A percentile compares a stretch with the other conserved stretches of the same genome.
These are phyloP conservation scores for Ceratosolen solmsi DNA, from an alignment of 1,140 invertebrate genomes.

Conservation along the genomic window DNA sequence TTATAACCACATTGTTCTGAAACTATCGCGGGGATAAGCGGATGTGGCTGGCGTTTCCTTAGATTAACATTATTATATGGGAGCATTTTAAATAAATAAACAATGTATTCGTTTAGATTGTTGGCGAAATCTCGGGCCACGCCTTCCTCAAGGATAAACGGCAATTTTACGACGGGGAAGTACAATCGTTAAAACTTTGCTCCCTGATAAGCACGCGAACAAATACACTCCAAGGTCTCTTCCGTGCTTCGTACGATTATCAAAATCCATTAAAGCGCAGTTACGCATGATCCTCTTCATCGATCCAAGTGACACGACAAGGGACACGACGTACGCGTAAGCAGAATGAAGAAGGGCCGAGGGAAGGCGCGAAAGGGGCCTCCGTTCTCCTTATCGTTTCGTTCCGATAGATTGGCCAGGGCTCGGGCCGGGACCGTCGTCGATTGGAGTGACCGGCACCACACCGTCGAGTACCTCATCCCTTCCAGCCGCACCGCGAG, in stretches of 20 bases:
- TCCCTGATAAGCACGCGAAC: background rate
- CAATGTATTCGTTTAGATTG: background rate
- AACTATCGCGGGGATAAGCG: background rate
- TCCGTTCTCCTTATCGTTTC: background rate
- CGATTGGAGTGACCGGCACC: background rate
- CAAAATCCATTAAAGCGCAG: background rate
- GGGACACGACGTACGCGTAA: background rate
- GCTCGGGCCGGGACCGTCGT: background rate
- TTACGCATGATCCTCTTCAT: background rate
- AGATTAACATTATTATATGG: background rate
- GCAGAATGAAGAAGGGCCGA: background rate
- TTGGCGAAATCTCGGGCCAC: background rate
- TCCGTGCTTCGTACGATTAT: background rate
- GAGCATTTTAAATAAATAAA: background rate
- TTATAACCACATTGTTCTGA: constrained; percentile 9
- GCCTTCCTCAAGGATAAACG: background rate
- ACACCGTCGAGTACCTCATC: background rate
- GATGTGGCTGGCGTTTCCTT: too few relatives aligned
- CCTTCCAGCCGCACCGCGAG: background rate
- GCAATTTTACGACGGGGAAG: background rate
- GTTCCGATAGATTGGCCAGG: constrained; percentile 16
- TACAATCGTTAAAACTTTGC: background rate
- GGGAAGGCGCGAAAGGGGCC: background rate
- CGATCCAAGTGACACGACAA: background rate
- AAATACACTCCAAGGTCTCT: background rate